Conservation (phyloP, 2,797 vertebrate species). For the Girardinus metallicus region DNA sequence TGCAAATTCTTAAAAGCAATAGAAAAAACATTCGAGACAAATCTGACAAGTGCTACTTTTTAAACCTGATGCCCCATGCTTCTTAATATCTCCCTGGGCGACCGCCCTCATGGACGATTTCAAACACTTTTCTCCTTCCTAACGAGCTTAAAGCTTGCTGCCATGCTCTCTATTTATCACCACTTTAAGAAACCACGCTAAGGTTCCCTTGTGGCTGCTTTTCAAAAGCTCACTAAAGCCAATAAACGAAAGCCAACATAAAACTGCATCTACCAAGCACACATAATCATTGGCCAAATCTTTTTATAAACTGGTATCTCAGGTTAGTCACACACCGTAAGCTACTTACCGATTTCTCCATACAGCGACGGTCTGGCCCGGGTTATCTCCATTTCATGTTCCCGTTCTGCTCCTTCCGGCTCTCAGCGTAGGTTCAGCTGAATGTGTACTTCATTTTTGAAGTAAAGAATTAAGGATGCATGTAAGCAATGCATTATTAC, state of each 20-base stretch:
- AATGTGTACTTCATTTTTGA: conserved; percentile 12
- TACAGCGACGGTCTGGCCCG: conserved; percentile 80
- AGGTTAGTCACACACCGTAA: conserved; percentile 49
- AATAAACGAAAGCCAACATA: not conserved
- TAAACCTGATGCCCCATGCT: not conserved
- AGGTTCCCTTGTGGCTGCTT: not conserved
- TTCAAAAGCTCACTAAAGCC: not conserved
- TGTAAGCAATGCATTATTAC: conserved; percentile 17
- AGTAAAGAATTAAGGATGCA: not conserved
- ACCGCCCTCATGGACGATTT: not conserved
- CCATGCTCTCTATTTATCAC: conserved; percentile 20
- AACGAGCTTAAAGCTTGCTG: conserved; percentile 39
- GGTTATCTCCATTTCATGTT: conserved; percentile 78
- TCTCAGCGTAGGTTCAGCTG: conserved; percentile 16
- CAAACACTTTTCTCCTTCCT: conserved; percentile 11
- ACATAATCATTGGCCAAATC: not conserved
- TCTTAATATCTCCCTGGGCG: not conserved
- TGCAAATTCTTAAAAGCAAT: not conserved
- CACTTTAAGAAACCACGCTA: conserved; percentile 8
- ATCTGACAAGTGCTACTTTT: not conserved
- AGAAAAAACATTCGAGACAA: not conserved
- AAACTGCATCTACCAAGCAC: not conserved
- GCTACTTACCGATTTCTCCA: conserved; percentile 84
- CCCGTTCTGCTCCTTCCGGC: conserved; percentile 22
- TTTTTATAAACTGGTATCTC: conserved; percentile 13